A percentile compares a stretch with the other conserved stretches of the same genome.
Conservation (phyloP, 2,797 vertebrate genomes). For the Xiphorhynchus erythropygius region DNA sequence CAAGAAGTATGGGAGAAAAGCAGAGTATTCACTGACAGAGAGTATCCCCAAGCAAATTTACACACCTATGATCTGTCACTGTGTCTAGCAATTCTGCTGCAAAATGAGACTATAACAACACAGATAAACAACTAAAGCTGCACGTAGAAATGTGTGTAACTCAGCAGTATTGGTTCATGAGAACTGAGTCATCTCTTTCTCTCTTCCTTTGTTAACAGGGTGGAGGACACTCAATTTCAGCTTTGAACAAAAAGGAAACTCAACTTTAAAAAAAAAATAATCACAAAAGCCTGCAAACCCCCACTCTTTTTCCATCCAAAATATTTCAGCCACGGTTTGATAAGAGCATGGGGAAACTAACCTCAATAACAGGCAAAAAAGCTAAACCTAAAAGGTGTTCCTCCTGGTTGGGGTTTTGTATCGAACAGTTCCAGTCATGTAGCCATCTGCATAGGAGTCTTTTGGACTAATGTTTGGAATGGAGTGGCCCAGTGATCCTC, state of each 20-base stretch:
- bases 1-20: neutral
- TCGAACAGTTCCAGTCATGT: neutral
- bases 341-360: neutral
- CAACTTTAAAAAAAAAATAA: neutral
- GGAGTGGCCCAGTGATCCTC: neutral
- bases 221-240: neutral
- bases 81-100: constrained; percentile 11
- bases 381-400: constrained; percentile 6
- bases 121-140: constrained; percentile 22
- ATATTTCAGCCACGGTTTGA: neutral
- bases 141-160: neutral
- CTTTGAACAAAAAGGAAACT: constrained; percentile 25
- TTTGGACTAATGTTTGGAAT: neutral
- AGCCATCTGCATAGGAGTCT: neutral
- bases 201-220: constrained; percentile 35
- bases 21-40: neutral
- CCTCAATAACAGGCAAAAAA: neutral
- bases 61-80: constrained; percentile 14
- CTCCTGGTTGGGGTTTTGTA: neutral
- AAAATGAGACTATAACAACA: constrained; percentile 52
- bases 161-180: neutral
- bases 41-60: neutral
- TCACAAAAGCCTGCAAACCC: neutral
- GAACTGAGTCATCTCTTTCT: constrained; percentile 30
- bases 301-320: neutral